phyloP scores from a whole-genome alignment of 2,888 invertebrate species.

The Caenorhabditis uteleia region DNA sequence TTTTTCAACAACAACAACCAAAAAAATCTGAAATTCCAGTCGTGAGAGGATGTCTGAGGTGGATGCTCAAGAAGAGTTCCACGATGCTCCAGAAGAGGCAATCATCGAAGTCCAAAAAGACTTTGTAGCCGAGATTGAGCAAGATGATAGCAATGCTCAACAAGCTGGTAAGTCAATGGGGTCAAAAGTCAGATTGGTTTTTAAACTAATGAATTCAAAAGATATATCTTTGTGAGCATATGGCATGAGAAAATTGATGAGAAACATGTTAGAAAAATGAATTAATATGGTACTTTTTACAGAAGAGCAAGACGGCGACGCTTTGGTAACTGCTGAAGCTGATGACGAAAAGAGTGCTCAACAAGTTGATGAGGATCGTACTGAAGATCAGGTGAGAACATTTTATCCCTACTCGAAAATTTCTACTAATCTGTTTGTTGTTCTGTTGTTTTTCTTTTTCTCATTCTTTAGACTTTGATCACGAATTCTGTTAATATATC shows the following conservation, averaged over 20 bases:
- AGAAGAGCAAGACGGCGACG: slow-evolving; percentile 23
- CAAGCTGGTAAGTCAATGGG: not conserved
- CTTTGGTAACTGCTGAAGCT: slow-evolving; percentile 38
- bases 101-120: slow-evolving; percentile 47
- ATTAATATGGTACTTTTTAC: not conserved
- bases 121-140: slow-evolving; percentile 37
- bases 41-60: slow-evolving; percentile 46
- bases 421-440: slow-evolving; percentile 1
- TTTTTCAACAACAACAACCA: slow-evolving; percentile 2
- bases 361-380: slow-evolving; percentile 58
- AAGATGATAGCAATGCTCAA: slow-evolving; percentile 32
- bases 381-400: slow-evolving; percentile 66
- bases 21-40: slow-evolving; percentile 8
- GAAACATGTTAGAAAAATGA: not conserved
- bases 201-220: not conserved
- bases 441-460: not conserved
- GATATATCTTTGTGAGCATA: too few species aligned
- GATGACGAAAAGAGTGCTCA: slow-evolving; percentile 52
- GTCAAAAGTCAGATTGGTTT: not conserved
- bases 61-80: slow-evolving; percentile 54
- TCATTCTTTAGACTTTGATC: not conserved
- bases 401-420: not conserved
- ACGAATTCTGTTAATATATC: not conserved
- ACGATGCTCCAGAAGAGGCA: slow-evolving; percentile 51
- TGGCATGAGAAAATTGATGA: too few species aligned